Evolutionary conservation across 37 sponge, comb jelly and placozoan genomes (phyloP).

Genomic region (Mnemiopsis leidyi): DNA sequence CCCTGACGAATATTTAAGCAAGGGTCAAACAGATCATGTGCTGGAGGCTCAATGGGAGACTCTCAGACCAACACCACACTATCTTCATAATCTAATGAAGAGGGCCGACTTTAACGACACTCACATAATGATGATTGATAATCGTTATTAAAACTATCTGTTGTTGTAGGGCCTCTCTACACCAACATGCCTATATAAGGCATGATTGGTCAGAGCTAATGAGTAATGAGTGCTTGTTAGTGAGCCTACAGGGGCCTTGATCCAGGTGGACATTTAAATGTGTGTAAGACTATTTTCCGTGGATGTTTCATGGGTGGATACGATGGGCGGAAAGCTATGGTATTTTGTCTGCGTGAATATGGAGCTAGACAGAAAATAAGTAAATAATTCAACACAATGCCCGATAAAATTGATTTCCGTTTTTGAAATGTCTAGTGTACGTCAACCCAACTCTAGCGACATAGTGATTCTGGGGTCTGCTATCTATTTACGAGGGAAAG

Average conservation of each 20-base stretch:
- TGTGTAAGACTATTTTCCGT: not conserved
- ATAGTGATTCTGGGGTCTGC: not conserved
- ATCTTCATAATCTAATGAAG: not conserved
- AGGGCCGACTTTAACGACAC: not conserved
- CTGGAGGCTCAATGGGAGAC: no score
- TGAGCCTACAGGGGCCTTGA: conserved; percentile 11
- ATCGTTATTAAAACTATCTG: not conserved
- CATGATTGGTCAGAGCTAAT: not conserved
- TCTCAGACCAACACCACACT: not conserved
- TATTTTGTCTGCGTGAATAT: no score
- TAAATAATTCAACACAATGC: conserved; percentile 22
- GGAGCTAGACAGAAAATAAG: no score
- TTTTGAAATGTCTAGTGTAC: not conserved
- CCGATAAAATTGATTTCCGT: no score
- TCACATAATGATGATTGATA: not conserved
- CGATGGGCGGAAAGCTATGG: not conserved
- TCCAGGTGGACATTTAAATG: not conserved
- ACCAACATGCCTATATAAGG: not conserved
- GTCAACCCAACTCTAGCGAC: not conserved
- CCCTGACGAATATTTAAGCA: no score
- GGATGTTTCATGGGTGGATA: not conserved
- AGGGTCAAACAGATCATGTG: no score
- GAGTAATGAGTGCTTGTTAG: conserved; percentile 14
- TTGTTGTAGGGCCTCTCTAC: not conserved
- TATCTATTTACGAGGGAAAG: conserved; percentile 8